Conservation (phyloP, 2,797 vertebrate genomes). For the Anas georgica region DNA sequence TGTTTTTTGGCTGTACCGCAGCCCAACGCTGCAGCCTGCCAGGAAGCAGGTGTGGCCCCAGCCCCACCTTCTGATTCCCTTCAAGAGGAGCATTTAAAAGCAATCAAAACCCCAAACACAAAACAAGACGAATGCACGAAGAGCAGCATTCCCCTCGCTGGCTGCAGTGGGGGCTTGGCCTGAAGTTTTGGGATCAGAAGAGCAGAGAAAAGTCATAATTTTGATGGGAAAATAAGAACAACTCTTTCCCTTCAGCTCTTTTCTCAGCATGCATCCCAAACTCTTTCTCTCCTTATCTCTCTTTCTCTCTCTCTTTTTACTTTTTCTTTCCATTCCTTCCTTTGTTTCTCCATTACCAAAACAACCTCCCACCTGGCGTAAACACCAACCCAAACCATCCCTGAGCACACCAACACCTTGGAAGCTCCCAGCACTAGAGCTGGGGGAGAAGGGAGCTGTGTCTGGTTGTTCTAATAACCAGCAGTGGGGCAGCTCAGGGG, state of each 20-base stretch:
- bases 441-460: not conserved
- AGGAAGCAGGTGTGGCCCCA: constrained; percentile 28
- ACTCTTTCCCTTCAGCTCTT: not conserved
- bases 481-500: not conserved
- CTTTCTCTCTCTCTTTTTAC: not conserved
- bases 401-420: not conserved
- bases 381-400: not conserved
- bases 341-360: not conserved
- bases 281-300: not conserved
- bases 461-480: not conserved
- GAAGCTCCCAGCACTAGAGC: not conserved
- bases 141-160: not conserved
- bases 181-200: not conserved
- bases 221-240: not conserved
- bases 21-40: not conserved
- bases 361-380: not conserved
- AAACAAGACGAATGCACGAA: constrained; percentile 10
- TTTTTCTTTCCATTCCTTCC: not conserved
- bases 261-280: not conserved
- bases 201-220: not conserved
- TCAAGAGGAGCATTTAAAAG: constrained; percentile 20
- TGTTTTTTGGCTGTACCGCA: not conserved
- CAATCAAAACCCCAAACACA: constrained; percentile 43
- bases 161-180: not conserved
- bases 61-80: constrained; percentile 19